Percentiles rank a stretch among this genome's conserved stretches.
Conservation (phyloP, 2,113 vertebrate species). For the Tinamus guttatus region DNA sequence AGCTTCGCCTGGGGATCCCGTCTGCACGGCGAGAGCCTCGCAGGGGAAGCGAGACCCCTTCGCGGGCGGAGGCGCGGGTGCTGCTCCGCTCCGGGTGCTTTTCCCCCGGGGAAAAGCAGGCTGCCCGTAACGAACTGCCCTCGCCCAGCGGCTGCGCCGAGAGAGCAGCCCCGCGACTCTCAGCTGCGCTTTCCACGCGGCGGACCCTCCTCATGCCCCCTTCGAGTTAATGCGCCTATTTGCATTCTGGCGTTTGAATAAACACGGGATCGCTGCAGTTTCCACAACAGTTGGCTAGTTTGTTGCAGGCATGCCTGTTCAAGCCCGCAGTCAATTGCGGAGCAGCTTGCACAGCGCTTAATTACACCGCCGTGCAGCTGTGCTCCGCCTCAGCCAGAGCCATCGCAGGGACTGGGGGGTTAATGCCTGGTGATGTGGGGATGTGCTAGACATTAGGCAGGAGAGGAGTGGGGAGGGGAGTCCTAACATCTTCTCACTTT, state of each 20-base stretch:
- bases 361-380: neutral
- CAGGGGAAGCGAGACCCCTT: too few species aligned
- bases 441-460: neutral
- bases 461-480: accelerated
- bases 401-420: neutral
- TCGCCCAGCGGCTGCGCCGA: neutral
- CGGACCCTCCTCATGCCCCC: too few species aligned
- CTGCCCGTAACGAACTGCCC: neutral
- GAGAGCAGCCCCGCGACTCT: neutral
- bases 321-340: neutral
- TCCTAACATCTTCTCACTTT: neutral
- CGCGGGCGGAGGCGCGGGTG: too few species aligned
- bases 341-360: neutral
- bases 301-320: neutral
- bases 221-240: accelerated
- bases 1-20: too few species aligned
- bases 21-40: too few species aligned
- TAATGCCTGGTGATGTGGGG: neutral
- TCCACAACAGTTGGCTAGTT: neutral
- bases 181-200: neutral
- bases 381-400: neutral
- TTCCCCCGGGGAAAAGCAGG: too few species aligned
- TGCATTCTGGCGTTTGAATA: accelerated
- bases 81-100: too few species aligned
- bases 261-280: neutral